Evolutionary conservation across 1,140 invertebrate genomes (phyloP), one percentile per base, ranked within the genome.

Genomic region (Charaxes varanes): DNA sequence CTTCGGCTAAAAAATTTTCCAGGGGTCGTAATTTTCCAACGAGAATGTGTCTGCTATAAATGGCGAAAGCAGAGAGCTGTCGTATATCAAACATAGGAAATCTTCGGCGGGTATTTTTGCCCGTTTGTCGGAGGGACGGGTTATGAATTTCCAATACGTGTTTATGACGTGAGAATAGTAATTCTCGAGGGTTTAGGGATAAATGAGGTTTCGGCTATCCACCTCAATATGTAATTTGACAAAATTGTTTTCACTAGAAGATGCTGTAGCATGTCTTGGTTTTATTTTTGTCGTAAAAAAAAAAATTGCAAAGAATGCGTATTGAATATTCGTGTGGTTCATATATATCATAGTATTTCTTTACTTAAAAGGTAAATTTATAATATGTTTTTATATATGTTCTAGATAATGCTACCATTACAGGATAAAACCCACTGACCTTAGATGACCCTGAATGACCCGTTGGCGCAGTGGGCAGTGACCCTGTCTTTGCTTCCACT

Each of bases 61-160:
- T 46, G 15, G 12, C 23, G 30, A 33, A 34, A 41, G 33, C 28
- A 38, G 32, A 24, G 30, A 47, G 40, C 40, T 43, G 45, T 53
- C 53, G 56, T 56, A 47, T 43, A 41, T 55, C 34, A 36, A 22
- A 43, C 27, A 18, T 41, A 43, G 8, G 18, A 30, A 36, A 53
- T 41, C 26, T 41, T 40, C 17, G n/a, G 11, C 6, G 17, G 17
- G 38, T 22, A 41, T 35, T 44, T 48, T 44, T 44, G 41, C 36
- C 26, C 31, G 23, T 40, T 31, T 47, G 31, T 41, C 35, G 36
- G 34, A 47, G 31, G 44, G 10, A 41, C 12, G 18, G 41, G 19
- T 44, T 51, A 41, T 51, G 47, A 51, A 51, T 51, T 43, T 40
- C 31, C 36, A 43, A 44, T 40, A 28, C 31, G 28, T 40, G 47